Evolutionary conservation across 2,888 invertebrate genomes (phyloP), one percentile per base, ranked within the genome.

Genomic region (Rhamphomyia laevipes): DNA sequence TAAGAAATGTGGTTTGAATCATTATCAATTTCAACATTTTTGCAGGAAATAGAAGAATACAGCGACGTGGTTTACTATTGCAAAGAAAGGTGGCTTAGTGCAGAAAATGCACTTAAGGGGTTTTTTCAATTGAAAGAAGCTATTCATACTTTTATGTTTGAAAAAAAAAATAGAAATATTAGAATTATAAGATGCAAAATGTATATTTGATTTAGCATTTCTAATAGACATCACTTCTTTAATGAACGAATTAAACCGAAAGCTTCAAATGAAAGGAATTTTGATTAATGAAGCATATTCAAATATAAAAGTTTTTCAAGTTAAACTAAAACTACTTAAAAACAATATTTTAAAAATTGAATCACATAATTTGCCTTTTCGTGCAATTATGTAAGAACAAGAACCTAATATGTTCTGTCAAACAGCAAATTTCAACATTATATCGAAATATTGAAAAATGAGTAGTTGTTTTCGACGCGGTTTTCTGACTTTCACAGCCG

Each of bases 61-160:
- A 27, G 43, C 27, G 43, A 43, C 16, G 15, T 43, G 27, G 27
- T 27, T 27, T 42, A 43, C 43, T 43, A 43, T 43, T 43, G 43
- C 43, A 27, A 43, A 27, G 43, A 27, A 27, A 43, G 43, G 27
- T 43, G 27, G 27, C 43, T 43, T 43, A 43, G 43, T 43, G 43
- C 43, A 43, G 43, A 27, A 43, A 43, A 43, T 43, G 43, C 43
- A 43, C 43, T 27, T 43, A 43, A 43, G 27, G 27, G 43, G 43
- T 43, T 43, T 43, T 43, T 43, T 43, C 43, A 43, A 27, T 43
- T 27, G 27, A 43, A 43, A 43, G 43, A 43, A 43, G 43, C 43
- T 27, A 43, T 43, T 12, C 43, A 27, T 43, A 43, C 15, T 7
- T 27, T 43, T 43, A 43, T 43, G 43, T 27, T 43, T 43, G 43